Evolutionary conservation across 2,888 invertebrate species (phyloP), one percentile per base, ranked within the genome.

Genomic region (Agrotis ipsilon): DNA sequence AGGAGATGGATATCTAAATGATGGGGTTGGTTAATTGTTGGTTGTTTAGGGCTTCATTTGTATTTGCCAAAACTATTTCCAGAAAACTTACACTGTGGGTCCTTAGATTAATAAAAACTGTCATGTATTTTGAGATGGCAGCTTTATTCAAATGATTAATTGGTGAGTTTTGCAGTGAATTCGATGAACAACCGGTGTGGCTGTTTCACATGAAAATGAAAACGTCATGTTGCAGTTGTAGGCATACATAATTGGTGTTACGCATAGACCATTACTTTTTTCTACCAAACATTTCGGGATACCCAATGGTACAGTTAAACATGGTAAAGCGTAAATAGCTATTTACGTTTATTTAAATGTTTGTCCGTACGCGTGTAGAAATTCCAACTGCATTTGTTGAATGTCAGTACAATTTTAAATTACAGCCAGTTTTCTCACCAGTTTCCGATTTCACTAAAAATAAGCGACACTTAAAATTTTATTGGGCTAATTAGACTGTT

Each of bases 341-440:
- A 55, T 55, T 66, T 39, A 48, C 19, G 24, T 43, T 43, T 27
- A 68, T 69, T 49, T 48, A 49, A 67, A 67, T 57, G 27, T 24
- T 67, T 27, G 48, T 24, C 3, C 1, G 7, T 58, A n/a, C 21
- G 43, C 58, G 21, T 58, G 27, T 43, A n/a, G 24, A 69, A 49
- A 57, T 68, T 69, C 39, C 19, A 58, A 13, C 16, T 21, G 21
- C 27, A 49, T 68, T 43, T 68, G 57, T 24, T 57, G 49, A 27
- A 19, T 49, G n/a, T 68, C 57, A 58, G 48, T 57, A 48, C 67
- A 68, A 43, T 55, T 13, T 48, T 27, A 67, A 24, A 14, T 24
- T 43, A 67, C 19, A 13, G 2, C 5, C 14, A 39, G 13, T 55
- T 67, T 67, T 39, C 39, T 1, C 9, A 39, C 11, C 2, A 39